phyloP scores from a whole-genome alignment of 2,797 vertebrate species.

The Lophura swinhoii region DNA sequence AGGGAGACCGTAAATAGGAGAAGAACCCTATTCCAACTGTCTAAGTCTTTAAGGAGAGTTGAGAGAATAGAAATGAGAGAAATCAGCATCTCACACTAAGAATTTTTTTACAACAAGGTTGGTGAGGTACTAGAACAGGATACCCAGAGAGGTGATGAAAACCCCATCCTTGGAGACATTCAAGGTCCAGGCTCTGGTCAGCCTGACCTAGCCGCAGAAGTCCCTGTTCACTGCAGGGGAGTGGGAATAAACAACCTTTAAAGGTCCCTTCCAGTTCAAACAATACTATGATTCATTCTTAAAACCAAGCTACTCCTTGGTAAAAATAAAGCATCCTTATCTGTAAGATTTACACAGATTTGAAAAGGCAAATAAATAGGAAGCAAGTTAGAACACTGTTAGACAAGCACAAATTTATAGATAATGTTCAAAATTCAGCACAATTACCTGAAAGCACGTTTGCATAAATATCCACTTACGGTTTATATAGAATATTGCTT shows the following conservation, averaged over 20 bases:
- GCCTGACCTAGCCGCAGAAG: no score
- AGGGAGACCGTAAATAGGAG: neutral
- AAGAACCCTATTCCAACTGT: neutral
- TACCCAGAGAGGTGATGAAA: no score
- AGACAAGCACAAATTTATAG: neutral
- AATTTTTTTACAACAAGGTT: no score
- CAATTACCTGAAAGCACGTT: neutral
- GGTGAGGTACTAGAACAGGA: no score
- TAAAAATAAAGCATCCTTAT: neutral
- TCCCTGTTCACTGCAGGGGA: no score
- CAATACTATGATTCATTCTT: neutral
- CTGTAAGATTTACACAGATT: neutral
- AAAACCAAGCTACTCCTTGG: neutral
- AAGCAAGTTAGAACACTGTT: neutral
- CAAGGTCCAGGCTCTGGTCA: no score
- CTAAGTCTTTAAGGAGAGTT: neutral
- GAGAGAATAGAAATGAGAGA: neutral
- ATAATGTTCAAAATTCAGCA: neutral
- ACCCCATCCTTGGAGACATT: no score
- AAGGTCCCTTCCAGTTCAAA: no score
- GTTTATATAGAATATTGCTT: neutral
- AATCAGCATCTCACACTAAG: neutral
- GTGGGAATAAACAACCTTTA: no score
- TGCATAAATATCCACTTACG: neutral
- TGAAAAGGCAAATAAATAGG: neutral